phyloP scores from a whole-genome alignment of 2,113 vertebrate genomes.

The Leptosomus discolor region DNA sequence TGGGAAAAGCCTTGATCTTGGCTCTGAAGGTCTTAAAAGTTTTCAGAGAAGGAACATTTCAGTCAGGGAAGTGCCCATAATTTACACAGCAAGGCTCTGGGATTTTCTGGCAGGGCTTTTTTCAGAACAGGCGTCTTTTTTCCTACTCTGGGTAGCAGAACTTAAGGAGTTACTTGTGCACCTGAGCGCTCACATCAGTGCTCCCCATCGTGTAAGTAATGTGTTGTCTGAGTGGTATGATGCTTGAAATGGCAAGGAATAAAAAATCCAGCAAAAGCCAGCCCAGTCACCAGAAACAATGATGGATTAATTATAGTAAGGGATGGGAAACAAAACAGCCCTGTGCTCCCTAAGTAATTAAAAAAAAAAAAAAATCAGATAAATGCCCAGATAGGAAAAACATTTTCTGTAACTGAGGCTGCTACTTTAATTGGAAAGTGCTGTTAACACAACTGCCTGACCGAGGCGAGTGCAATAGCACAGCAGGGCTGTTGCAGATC shows the following conservation, averaged over 20 bases:
- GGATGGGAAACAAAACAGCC: neutral
- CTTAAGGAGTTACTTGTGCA: neutral
- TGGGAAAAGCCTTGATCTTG: neutral
- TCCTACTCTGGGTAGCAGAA: neutral
- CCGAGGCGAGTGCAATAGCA: neutral
- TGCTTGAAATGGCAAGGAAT: neutral
- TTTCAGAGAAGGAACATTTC: neutral
- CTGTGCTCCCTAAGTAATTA: neutral
- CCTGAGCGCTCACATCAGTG: neutral
- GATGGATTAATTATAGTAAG: neutral
- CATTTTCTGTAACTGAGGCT: constrained; percentile 10
- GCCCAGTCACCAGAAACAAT: neutral
- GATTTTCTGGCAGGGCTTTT: neutral
- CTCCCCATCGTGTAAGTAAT: neutral
- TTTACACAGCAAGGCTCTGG: neutral
- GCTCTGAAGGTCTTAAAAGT: neutral
- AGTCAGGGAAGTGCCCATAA: neutral
- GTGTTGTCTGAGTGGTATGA: neutral
- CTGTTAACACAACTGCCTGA: constrained; percentile 15
- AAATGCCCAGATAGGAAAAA: neutral
- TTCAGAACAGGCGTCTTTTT: neutral
- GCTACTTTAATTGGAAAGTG: constrained; percentile 23
- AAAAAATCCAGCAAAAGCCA: neutral
- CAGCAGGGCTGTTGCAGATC: constrained; percentile 8
- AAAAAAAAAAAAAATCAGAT: neutral